phyloP scores from a whole-genome alignment of 2,113 vertebrate genomes.

The Pterophyllum scalare region DNA sequence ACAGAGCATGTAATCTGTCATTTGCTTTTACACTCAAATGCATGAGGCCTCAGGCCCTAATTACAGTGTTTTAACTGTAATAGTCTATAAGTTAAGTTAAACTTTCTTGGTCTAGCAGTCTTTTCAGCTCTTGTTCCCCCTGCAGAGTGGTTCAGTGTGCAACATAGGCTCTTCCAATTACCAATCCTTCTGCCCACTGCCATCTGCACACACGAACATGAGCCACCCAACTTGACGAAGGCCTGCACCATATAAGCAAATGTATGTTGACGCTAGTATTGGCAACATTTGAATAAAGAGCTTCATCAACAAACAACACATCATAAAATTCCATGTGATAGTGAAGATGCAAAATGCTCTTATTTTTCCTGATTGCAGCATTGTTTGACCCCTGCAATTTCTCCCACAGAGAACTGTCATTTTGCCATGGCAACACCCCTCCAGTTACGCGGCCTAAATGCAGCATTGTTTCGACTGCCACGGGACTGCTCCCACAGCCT shows the following conservation, averaged over 20 bases:
- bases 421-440: background rate
- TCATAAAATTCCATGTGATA: background rate
- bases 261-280: constrained; percentile 34
- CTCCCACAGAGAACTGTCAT: background rate
- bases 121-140: constrained; percentile 16
- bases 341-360: background rate
- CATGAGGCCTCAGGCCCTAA: constrained; percentile 49
- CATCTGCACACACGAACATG: constrained; percentile 58
- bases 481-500: background rate
- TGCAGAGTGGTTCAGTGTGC: constrained; percentile 31
- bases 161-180: constrained; percentile 50
- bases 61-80: constrained; percentile 60
- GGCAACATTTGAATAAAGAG: constrained; percentile 5
- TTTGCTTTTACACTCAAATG: constrained; percentile 40
- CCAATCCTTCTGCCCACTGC: constrained; percentile 62
- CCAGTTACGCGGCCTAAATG: background rate
- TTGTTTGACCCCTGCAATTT: too few species aligned
- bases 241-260: constrained; percentile 41
- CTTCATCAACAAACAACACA: constrained; percentile 9
- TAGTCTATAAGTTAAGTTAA: constrained; percentile 40
- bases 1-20: constrained; percentile 51
- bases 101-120: background rate
- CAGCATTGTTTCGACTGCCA: constrained; percentile 30
- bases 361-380: background rate
- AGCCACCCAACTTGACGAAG: constrained; percentile 28